These are phyloP conservation scores for Clivina fossor DNA, from an alignment of 2,888 invertebrate species.

Conservation along the genomic window DNA sequence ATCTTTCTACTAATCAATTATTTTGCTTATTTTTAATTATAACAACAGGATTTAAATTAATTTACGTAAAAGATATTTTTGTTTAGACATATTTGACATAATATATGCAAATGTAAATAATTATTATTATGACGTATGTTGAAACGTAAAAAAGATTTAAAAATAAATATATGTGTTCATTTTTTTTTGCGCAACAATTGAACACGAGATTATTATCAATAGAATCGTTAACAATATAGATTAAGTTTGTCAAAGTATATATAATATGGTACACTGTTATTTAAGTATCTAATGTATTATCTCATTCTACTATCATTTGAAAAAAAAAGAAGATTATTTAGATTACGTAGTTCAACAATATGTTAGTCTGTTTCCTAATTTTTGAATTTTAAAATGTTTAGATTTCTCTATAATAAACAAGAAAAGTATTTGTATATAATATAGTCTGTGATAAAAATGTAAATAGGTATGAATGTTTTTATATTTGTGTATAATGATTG, in stretches of 20 bases:
- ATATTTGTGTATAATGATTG: slow-evolving; percentile 19
- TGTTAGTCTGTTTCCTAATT: slow-evolving; percentile 14
- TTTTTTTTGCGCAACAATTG: too few relatives aligned
- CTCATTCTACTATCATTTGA: slow-evolving; percentile 17
- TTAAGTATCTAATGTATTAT: slow-evolving; percentile 20
- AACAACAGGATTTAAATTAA: too few relatives aligned
- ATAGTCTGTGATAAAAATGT: slow-evolving; percentile 49
- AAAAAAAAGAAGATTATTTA: slow-evolving; percentile 7
- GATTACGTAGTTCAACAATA: slow-evolving; percentile 13
- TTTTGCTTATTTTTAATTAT: too few relatives aligned
- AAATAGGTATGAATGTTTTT: slow-evolving; percentile 29
- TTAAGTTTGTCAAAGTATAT: slow-evolving; percentile 20
- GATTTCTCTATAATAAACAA: slow-evolving; percentile 17
- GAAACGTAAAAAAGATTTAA: too few relatives aligned
- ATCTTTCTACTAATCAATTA: too few relatives aligned
- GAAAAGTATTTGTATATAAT: slow-evolving; percentile 45
- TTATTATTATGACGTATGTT: too few relatives aligned
- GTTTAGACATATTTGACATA: too few relatives aligned
- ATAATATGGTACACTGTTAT: slow-evolving; percentile 21
- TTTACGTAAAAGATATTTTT: too few relatives aligned
- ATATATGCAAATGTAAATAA: too few relatives aligned
- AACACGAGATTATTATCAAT: slow-evolving; percentile 21
- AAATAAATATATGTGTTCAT: too few relatives aligned
- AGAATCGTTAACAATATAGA: slow-evolving; percentile 18
- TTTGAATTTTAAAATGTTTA: slow-evolving; percentile 16